These are phyloP conservation scores for Lasius platythorax DNA, from an alignment of 2,888 invertebrate species.

Conservation along the genomic window DNA sequence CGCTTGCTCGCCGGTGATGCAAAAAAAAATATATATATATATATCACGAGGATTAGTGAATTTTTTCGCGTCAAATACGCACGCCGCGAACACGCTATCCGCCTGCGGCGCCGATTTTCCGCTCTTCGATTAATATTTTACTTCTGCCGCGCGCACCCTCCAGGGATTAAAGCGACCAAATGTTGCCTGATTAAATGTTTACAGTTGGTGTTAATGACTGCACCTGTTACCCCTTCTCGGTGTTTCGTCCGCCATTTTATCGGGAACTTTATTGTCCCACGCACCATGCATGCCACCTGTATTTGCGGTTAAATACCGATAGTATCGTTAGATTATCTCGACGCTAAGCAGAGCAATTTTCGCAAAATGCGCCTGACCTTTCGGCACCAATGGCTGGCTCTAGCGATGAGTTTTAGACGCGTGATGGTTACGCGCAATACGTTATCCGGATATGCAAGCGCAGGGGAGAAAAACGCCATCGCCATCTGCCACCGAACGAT, in stretches of 20 bases:
- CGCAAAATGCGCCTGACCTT: neutral
- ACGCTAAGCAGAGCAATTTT: conserved; percentile 30
- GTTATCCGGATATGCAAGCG: conserved; percentile 26
- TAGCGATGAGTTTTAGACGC: conserved; percentile 17
- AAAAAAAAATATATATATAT: neutral
- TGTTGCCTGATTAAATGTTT: conserved; percentile 56
- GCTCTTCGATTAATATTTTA: conserved; percentile 48
- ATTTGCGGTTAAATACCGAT: conserved; percentile 35
- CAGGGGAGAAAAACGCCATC: conserved; percentile 43
- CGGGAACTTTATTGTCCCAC: conserved; percentile 37
- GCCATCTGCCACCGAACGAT: conserved; percentile 51
- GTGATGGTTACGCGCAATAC: conserved; percentile 36
- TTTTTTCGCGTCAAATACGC: conserved; percentile 20
- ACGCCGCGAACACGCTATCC: neutral
- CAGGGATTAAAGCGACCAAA: conserved; percentile 45
- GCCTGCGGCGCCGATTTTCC: conserved; percentile 6
- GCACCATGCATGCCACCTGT: conserved; percentile 17
- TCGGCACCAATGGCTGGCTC: neutral
- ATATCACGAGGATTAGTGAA: conserved; percentile 31
- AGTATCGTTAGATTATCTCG: conserved; percentile 27
- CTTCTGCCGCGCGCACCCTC: neutral
- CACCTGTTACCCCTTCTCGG: conserved; percentile 38
- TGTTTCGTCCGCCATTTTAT: conserved; percentile 32
- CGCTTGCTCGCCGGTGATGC: conserved; percentile 10
- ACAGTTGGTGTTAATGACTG: conserved; percentile 52